Evolutionary conservation across 2,888 invertebrate species (phyloP).

Genomic region (Mythimna lalbum): DNA sequence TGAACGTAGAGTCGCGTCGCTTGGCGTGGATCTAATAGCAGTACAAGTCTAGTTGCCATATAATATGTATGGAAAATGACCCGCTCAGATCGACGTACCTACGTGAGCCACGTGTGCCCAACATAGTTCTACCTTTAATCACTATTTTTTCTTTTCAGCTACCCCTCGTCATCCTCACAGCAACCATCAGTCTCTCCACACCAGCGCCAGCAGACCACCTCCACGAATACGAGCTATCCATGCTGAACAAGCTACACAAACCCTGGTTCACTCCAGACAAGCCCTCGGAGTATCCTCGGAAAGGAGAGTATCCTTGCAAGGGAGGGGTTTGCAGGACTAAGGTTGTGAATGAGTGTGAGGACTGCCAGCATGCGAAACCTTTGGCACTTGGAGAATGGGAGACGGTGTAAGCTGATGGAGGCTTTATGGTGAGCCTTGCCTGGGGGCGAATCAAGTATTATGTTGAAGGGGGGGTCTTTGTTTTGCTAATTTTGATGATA

Average conservation of each 20-base stretch:
- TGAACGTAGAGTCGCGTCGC: too few species aligned
- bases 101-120: too few species aligned
- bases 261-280: conserved; percentile 72
- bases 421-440: too few species aligned
- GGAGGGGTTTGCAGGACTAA: conserved; percentile 68
- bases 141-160: conserved; percentile 61
- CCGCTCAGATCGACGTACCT: too few species aligned
- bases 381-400: conserved; percentile 39
- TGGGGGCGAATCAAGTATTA: not conserved
- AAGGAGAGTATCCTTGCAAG: conserved; percentile 76
- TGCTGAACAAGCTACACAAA: conserved; percentile 75
- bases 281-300: conserved; percentile 70
- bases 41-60: too few species aligned
- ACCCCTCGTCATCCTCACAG: conserved; percentile 44
- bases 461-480: too few species aligned
- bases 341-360: conserved; percentile 61
- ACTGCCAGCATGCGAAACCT: conserved; percentile 71
- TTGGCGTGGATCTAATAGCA: too few species aligned
- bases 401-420: too few species aligned
- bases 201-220: conserved; percentile 62
- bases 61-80: too few species aligned
- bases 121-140: too few species aligned
- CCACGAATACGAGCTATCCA: conserved; percentile 67
- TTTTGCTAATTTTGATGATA: too few species aligned
- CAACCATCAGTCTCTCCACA: conserved; percentile 46